Evolutionary conservation across 1,140 invertebrate species (phyloP), one percentile per base, ranked within the genome.

Genomic region (Spodoptera frugiperda): DNA sequence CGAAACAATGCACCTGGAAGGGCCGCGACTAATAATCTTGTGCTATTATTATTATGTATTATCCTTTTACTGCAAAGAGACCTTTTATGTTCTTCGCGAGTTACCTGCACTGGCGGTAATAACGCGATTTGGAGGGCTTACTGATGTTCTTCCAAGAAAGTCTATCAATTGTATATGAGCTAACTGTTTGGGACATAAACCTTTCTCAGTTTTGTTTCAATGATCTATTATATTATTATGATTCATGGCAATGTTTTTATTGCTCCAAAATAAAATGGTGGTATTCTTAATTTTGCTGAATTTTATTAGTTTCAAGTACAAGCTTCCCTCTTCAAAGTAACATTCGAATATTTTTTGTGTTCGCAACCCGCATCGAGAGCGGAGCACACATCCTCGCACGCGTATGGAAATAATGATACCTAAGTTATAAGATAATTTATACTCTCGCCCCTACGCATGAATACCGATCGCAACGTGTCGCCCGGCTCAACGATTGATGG

Each of bases 401-500:
- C 25, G 53, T 63, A 67, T 57, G 48, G 30, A 73, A 65, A 55
- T 78, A 78, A 78, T 73, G 76, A 78, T 59, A 76, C 59, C 30
- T 76, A 65, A 76, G 59, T 67, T 54, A 76, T 65, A 76, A 65
- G 73, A 61, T 55, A 76, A 76, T 65, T 39, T 76, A 76, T 76
- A 39, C 59, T 76, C 19, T 65, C 59, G 59, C 61, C 73, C 73
- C 61, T 76, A 76, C 59, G 59, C 73, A 76, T 76, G 73, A 73
- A 73, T 73, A 73, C 71, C 71, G 71, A 73, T 73, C 71, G 71
- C 78, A 73, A 76, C 81, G 71, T 76, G 71, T 70, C 77, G 74
- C 70, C 76, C 74, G 80, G n/a, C 57, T 59, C 77, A 75, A 81
- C 78, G 82, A 84, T 82, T 84, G 82, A 84, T 84, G 80, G 76